phyloP scores from a whole-genome alignment of 2,797 vertebrate species.

The Kryptolebias ocellatus region DNA sequence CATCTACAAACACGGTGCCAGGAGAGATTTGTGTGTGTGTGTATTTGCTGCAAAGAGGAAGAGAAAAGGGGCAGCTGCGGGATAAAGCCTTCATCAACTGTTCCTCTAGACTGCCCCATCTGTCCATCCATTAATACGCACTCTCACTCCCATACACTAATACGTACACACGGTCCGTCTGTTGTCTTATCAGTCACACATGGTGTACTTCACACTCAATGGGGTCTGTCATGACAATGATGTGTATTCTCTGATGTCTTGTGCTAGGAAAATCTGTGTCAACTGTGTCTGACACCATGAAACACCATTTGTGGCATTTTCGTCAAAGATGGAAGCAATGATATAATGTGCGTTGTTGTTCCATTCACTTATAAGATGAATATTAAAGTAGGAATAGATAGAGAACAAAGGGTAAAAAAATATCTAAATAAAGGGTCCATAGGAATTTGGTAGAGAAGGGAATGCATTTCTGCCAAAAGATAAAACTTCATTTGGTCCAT shows the following conservation, averaged over 20 bases:
- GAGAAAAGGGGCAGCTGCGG: conserved; percentile 76
- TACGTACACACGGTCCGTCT: conserved; percentile 64
- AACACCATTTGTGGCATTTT: conserved; percentile 12
- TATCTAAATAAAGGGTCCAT: not conserved
- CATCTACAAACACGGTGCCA: conserved; percentile 42
- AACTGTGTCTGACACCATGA: conserved; percentile 26
- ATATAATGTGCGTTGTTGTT: not conserved
- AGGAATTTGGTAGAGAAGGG: not conserved
- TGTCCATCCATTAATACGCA: conserved; percentile 71
- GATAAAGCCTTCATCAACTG: conserved; percentile 78
- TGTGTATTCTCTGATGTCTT: conserved; percentile 49
- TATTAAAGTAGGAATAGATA: not conserved
- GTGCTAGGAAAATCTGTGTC: conserved; percentile 19
- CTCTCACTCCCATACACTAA: conserved; percentile 48
- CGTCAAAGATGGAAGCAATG: not conserved
- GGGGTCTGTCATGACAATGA: conserved; percentile 50
- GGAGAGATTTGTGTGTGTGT: conserved; percentile 49
- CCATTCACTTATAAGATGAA: not conserved
- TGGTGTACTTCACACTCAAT: conserved; percentile 59
- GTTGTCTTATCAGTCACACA: conserved; percentile 64
- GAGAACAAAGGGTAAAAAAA: not conserved
- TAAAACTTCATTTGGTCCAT: not conserved
- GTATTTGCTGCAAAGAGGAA: conserved; percentile 55
- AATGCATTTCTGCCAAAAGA: not conserved
- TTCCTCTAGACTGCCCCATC: conserved; percentile 76